These are phyloP conservation scores for Chionomys nivalis DNA, from an alignment of 2,113 vertebrate genomes.

Conservation along the genomic window DNA sequence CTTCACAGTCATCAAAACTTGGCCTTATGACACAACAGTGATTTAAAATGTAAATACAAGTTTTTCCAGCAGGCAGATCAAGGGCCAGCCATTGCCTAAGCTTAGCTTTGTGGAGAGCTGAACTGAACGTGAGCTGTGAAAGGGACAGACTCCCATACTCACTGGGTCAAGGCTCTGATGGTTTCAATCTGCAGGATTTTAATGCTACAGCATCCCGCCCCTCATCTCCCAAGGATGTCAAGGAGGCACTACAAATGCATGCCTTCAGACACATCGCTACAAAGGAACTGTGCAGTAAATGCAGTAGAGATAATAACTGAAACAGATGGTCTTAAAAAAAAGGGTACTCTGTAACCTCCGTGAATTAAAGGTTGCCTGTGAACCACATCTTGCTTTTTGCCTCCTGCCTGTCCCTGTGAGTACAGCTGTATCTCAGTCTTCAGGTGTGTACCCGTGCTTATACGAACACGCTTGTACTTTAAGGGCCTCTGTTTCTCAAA, in stretches of 20 bases:
- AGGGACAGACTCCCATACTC: not conserved
- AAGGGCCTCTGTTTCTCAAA: not conserved
- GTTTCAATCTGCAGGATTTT: not conserved
- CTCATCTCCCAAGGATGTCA: not conserved
- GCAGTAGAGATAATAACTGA: not conserved
- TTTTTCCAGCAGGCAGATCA: not conserved
- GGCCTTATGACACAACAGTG: not conserved
- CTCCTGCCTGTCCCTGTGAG: not conserved
- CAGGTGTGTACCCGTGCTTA: too few species aligned
- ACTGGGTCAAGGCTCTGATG: not conserved
- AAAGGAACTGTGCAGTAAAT: not conserved
- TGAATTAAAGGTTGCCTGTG: not conserved
- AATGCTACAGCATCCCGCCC: accelerated
- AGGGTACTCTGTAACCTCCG: not conserved
- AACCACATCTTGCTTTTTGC: not conserved
- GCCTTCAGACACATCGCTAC: not conserved
- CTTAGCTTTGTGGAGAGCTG: not conserved
- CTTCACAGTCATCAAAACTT: slow-evolving; percentile 47
- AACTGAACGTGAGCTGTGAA: not conserved
- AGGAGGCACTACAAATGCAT: not conserved
- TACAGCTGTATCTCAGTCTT: not conserved
- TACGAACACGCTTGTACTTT: not conserved
- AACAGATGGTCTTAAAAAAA: not conserved
- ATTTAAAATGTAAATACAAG: slow-evolving; percentile 65
- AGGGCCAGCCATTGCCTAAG: not conserved